Evolutionary conservation across 2,888 invertebrate species (phyloP).

Genomic region (Corythucha ciliata): DNA sequence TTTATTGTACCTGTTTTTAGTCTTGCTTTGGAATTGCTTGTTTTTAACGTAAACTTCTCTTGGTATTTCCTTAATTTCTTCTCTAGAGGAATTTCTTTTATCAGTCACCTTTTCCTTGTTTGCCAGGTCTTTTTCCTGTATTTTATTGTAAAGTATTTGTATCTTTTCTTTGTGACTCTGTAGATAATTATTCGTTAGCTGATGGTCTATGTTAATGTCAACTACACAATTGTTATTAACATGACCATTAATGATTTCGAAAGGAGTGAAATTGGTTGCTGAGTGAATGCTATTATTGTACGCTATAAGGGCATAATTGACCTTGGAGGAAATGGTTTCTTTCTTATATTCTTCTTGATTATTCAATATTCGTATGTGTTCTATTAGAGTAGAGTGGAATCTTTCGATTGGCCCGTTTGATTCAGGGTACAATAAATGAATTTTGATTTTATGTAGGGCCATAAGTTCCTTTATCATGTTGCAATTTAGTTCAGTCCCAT

Average conservation of each 20-base stretch:
- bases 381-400: constrained; percentile 18
- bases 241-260: constrained; percentile 11
- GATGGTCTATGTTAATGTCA: constrained; percentile 4
- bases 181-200: constrained; percentile 8
- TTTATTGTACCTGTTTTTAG: constrained; percentile 6
- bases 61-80: background rate
- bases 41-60: constrained; percentile 2
- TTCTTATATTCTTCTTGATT: constrained; percentile 3
- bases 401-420: constrained; percentile 13
- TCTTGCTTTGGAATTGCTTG: constrained; percentile 4
- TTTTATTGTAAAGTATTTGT: background rate
- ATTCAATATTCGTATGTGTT: constrained; percentile 19
- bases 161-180: constrained; percentile 5
- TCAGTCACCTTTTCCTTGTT: constrained; percentile 4
- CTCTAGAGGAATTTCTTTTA: background rate
- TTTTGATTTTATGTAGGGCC: constrained; percentile 15
- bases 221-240: background rate
- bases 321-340: constrained; percentile 1
- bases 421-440: constrained; percentile 18
- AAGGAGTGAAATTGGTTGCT: constrained; percentile 1
- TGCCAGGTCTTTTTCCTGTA: background rate
- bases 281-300: constrained; percentile 21
- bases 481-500: constrained; percentile 18
- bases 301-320: constrained; percentile 17
- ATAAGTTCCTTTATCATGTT: constrained; percentile 16